Evolutionary conservation across 30 jellyfish, hydroid and myxozoan species (phyloP), one percentile per base, ranked within the genome.

Genomic region (Cassiopea xamachana): DNA sequence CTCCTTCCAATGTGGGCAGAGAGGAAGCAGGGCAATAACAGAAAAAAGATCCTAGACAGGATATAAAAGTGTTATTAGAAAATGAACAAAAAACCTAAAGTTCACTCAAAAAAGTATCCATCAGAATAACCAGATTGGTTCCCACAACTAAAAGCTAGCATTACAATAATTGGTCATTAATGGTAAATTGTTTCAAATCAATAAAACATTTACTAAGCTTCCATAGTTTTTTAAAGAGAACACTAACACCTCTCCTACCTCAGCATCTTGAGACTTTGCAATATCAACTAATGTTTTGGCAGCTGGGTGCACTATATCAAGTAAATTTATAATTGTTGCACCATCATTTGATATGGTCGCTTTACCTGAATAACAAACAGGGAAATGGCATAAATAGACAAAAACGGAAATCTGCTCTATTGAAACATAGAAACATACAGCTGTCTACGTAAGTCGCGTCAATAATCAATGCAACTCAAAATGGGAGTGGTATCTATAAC

Each of bases 241-340:
- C 64, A 55, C 64, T 3, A 6, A 55, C 12, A 10, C 64, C 7
- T 71, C 12, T 5, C 80, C 15, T 82, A 96, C 99, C 98, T 96
- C 99, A 12, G 98, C 99, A 90, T 96, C 99, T 87, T 96, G 99
- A 15, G 99, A 92, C 74, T 89, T 91, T 80, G 99, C 98, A 69
- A 96, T 96, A 81, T 96, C 99, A 2, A 93, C 98, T n/a, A 96
- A 78, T 1, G 98, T 93, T 81, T 94, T 88, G 9, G 99, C 99
- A 19, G 99, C 99, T 15, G 99, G 99, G 75, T 96, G 99, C 60
- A 96, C 99, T 70, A 96, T 90, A 67, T 96, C 98, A 18, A 96
- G 74, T 3, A 92, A 92, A 18, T 78, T 90, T 1, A 96, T 88
- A 1, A 96, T 96, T 0, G 99, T 96, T 48, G 99, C 99, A 1